Base-by-base conservation (phyloP, 2,113 vertebrate genomes). In the Coryphaenoides rupestris region DNA sequence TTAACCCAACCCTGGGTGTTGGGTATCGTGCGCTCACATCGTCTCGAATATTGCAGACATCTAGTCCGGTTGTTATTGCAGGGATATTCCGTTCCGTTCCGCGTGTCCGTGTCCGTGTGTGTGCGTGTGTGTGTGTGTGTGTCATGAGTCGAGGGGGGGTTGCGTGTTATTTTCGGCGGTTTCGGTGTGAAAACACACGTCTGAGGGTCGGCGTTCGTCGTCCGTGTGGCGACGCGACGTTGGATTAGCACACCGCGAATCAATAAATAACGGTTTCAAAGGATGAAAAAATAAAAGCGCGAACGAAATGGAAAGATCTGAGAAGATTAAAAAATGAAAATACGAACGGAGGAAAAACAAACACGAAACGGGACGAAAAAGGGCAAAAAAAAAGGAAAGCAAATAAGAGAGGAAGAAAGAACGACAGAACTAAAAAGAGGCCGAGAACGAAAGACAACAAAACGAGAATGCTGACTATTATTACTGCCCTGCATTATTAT, bases 141-240 rank as follows among this genome's bases (percentile, higher is more conserved):
- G 70, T 79, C 83, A 80, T 87, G 85, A 84, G 68, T 81, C 21
- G 67, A 84, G 75, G 71, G 67, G 83, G 75, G 71, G 68, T 70
- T 76, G 72, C 24, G 2, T 26, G 73, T 80, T 65, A 76, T 84
- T 80, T 78, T 52, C n/a, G 66, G 72, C 72, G 78, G 60, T 80
- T n/a, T 72, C 73, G 66, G 56, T 85, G 68, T 55, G 67, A 87
- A 87, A 90, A 87, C 79, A 82, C n/a, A n/a, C n/a, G n/a, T n/a
- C n/a, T n/a, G n/a, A n/a, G n/a, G n/a, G n/a, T n/a, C n/a, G n/a
- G n/a, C n/a, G n/a, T n/a, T n/a, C n/a, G n/a, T n/a, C n/a, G n/a
- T n/a, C n/a, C n/a, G n/a, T n/a, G n/a, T n/a, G n/a, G n/a, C n/a
- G n/a, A n/a, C n/a, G n/a, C n/a, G n/a, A n/a, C n/a, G n/a, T n/a